Evolutionary conservation across 2,888 invertebrate genomes (phyloP).

Genomic region (Steromphala cineraria): DNA sequence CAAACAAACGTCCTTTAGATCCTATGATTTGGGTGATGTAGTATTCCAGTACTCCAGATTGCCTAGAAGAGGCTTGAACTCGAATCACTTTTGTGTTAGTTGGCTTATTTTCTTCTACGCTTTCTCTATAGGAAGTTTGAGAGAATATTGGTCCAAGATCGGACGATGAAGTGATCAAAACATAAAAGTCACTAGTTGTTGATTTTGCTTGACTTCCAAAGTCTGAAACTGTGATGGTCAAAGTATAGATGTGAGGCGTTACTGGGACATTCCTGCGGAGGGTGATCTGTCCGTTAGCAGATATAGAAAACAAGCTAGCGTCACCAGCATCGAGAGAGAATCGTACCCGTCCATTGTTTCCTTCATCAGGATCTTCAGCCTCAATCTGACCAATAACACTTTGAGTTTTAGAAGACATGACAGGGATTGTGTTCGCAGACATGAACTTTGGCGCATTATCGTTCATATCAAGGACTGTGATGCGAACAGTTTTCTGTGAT

Average conservation of each 20-base stretch:
- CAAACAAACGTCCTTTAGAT: constrained; percentile 75
- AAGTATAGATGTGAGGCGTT: constrained; percentile 39
- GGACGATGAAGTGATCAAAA: constrained; percentile 33
- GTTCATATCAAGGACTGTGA: background rate
- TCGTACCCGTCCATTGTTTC: background rate
- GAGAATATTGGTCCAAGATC: constrained; percentile 53
- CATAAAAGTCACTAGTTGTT: constrained; percentile 42
- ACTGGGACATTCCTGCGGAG: constrained; percentile 38
- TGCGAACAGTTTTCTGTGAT: background rate
- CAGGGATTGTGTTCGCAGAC: background rate
- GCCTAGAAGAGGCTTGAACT: constrained; percentile 77
- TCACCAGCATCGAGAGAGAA: constrained; percentile 22
- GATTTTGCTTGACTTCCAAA: constrained; percentile 42
- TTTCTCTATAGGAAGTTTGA: constrained; percentile 80
- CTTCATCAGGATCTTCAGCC: background rate
- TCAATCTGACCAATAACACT: background rate
- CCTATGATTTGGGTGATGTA: constrained; percentile 84
- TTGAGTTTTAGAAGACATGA: constrained; percentile 14
- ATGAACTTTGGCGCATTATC: constrained; percentile 13
- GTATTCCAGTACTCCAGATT: constrained; percentile 81
- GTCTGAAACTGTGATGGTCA: constrained; percentile 54
- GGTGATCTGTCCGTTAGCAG: background rate
- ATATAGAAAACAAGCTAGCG: constrained; percentile 16
- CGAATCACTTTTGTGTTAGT: constrained; percentile 89
- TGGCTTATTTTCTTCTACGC: constrained; percentile 91